Base-by-base conservation (phyloP, 2,888 invertebrate genomes). In the Nomada ruficornis region DNA sequence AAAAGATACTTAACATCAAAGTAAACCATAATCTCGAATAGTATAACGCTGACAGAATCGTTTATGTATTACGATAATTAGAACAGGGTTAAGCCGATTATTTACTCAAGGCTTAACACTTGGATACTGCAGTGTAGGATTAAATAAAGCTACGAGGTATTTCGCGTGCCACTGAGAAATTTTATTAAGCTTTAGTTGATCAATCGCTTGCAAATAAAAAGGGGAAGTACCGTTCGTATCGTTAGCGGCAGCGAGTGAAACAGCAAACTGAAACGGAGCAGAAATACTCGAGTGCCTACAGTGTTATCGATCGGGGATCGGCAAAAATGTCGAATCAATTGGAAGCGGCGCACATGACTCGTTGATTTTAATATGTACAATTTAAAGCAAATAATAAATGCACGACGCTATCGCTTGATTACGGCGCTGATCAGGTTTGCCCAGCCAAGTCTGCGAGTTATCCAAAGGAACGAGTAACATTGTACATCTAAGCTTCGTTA, bases 191-290 rank as follows among this genome's bases (percentile, higher is more conserved):
- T 57, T 36, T 15, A 44, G n/a, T 44, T 50, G 44, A 42, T 15
- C 50, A 26, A 42, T 44, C 57, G 50, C 13, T 18, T 26, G 36
- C 64, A 71, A 77, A 72, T 52, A 77, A 72, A 57, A 72, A 47
- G 26, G 13, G 18, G 18, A 26, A 54, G 54, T 67, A 36, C 65
- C 54, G 60, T 29, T 67, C 73, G 73, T 67, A 67, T 62, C 60
- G 57, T 77, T 69, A 64, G 44, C 23, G 23, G 59, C 4, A 36
- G 36, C 54, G 29, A 71, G 47, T 79, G 54, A n/a, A 71, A 79
- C 36, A 57, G 36, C 18, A 54, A 26, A 42, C 50, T 18, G 65
- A 71, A 55, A 80, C 26, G 42, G 23, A 20, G 11, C 50, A 50
- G 26, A 50, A 47, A n/a, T 42, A 55, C 52, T 23, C 50, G 57